phyloP scores from a whole-genome alignment of 2,113 vertebrate genomes.

The Sardina pilchardus region DNA sequence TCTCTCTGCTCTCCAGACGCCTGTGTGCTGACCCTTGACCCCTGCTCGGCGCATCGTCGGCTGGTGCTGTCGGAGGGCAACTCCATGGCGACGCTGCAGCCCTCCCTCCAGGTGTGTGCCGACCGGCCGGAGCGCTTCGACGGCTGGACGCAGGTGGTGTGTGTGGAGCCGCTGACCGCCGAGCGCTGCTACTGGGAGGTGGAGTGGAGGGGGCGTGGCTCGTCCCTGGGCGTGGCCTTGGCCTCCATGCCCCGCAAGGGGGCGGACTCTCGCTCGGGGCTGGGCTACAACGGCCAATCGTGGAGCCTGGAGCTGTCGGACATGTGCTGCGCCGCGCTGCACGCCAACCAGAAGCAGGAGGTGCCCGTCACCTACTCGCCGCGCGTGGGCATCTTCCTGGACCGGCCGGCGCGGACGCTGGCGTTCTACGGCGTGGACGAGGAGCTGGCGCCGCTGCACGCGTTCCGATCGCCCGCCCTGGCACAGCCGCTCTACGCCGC shows the following conservation, averaged over 20 bases:
- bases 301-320: conserved; percentile 81
- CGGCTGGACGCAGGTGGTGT: conserved; percentile 76
- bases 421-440: conserved; percentile 76
- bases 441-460: conserved; percentile 71
- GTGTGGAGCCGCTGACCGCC: conserved; percentile 66
- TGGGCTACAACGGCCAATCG: conserved; percentile 79
- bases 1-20: conserved; percentile 43
- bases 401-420: conserved; percentile 63
- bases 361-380: conserved; percentile 71
- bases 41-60: conserved; percentile 67
- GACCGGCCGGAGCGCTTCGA: conserved; percentile 69
- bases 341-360: conserved; percentile 75
- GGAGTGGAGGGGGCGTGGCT: conserved; percentile 74
- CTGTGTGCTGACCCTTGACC: conserved; percentile 65
- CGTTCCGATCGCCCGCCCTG: conserved; percentile 69
- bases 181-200: conserved; percentile 77
- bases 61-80: conserved; percentile 64
- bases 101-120: conserved; percentile 37
- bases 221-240: conserved; percentile 73
- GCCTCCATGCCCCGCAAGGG: conserved; percentile 71
- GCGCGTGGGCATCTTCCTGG: conserved; percentile 74
- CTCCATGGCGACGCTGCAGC: conserved; percentile 69
- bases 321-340: conserved; percentile 79
- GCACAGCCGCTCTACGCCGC: conserved; percentile 65
- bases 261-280: conserved; percentile 71